Evolutionary conservation across 2,888 invertebrate species (phyloP).

Genomic region (Phaedon cochleariae): DNA sequence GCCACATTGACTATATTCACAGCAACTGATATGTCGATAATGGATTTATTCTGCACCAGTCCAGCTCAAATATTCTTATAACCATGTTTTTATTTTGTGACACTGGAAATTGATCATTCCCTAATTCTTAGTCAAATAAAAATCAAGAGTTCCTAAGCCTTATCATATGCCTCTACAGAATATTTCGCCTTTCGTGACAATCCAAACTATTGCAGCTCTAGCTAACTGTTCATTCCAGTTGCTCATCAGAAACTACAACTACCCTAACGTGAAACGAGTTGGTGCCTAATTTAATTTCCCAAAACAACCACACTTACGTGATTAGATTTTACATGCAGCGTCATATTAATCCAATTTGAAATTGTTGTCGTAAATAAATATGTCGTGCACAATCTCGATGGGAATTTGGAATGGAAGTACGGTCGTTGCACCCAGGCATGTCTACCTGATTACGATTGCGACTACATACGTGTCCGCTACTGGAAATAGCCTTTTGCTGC

Average conservation of each 20-base stretch:
- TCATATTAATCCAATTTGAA: conserved; percentile 10
- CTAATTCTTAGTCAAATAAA: no score
- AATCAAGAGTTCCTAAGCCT: no score
- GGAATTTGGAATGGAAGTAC: conserved; percentile 12
- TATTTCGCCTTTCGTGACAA: background rate
- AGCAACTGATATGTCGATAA: no score
- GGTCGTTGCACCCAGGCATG: conserved; percentile 8
- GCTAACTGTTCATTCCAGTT: background rate
- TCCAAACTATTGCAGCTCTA: background rate
- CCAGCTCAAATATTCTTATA: no score
- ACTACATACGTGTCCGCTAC: conserved; percentile 23
- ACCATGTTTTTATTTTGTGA: no score
- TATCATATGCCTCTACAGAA: background rate
- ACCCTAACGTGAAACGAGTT: background rate
- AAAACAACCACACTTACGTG: background rate
- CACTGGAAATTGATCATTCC: no score
- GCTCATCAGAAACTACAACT: background rate
- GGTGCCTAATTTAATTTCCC: background rate
- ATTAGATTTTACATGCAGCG: background rate
- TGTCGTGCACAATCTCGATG: conserved; percentile 12
- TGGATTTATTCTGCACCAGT: no score
- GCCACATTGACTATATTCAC: no score
- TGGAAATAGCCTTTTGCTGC: conserved; percentile 3
- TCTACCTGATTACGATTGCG: conserved; percentile 4
- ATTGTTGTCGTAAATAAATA: conserved; percentile 13